phyloP scores from a whole-genome alignment of 2,113 vertebrate species.

The Mesoclemmys tuberculata region DNA sequence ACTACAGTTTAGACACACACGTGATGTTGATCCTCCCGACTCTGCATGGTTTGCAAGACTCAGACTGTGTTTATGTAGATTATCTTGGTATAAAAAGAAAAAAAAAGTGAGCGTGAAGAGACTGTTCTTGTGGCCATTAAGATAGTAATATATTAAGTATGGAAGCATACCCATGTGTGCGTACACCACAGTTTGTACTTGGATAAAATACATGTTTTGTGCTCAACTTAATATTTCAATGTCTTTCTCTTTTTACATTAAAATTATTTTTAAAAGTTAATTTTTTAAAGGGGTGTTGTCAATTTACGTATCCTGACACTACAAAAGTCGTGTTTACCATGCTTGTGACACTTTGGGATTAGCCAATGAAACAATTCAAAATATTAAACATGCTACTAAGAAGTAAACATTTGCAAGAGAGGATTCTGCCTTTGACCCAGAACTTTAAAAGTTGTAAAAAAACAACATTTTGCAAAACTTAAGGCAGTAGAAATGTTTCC shows the following conservation, averaged over 20 bases:
- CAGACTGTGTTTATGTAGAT: background rate
- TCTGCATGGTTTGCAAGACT: background rate
- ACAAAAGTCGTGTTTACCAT: background rate
- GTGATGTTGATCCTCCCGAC: no score
- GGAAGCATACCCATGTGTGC: background rate
- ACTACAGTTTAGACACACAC: background rate
- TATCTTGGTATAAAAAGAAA: background rate
- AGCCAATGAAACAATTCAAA: background rate
- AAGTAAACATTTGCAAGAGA: fast-evolving
- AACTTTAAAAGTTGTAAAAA: background rate
- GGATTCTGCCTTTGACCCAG: fast-evolving
- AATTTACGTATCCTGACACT: background rate
- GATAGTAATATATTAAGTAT: background rate
- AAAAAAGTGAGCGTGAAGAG: background rate
- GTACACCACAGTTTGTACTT: background rate
- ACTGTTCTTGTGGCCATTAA: background rate
- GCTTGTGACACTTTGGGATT: background rate
- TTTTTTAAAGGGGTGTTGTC: background rate
- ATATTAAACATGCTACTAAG: background rate
- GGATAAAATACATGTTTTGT: background rate
- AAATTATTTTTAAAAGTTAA: background rate
- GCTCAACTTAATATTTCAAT: no score
- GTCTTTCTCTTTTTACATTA: background rate
- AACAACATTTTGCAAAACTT: background rate
- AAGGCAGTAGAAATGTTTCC: background rate